Conservation (phyloP, 2,113 vertebrate species). For the Dissostichus mawsoni region DNA sequence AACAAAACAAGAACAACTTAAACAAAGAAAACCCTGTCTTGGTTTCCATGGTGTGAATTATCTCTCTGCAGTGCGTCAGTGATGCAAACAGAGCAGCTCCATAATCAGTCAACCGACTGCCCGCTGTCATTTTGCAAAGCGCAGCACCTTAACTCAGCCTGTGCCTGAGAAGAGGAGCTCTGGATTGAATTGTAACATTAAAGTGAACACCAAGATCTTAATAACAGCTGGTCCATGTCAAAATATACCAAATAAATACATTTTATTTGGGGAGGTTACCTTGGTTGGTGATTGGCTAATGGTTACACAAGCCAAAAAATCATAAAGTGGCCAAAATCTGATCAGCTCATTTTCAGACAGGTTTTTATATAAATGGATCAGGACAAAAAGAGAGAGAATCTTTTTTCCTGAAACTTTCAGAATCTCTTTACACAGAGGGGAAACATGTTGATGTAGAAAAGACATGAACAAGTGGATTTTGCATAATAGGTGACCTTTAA, state of each 20-base stretch:
- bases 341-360: too few species aligned
- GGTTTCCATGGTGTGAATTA: constrained; percentile 24
- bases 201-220: neutral
- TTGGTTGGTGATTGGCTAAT: too few species aligned
- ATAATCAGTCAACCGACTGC: constrained; percentile 23
- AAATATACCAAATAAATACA: neutral
- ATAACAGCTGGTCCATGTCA: neutral
- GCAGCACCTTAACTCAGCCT: constrained; percentile 21
- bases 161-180: neutral
- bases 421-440: too few species aligned
- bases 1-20: neutral
- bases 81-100: constrained; percentile 14
- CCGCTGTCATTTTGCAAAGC: constrained; percentile 8
- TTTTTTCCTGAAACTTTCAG: too few species aligned
- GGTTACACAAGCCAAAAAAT: too few species aligned
- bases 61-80: constrained; percentile 5
- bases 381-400: too few species aligned
- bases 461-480: too few species aligned
- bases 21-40: neutral
- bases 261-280: neutral
- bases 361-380: too few species aligned
- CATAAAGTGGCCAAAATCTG: too few species aligned
- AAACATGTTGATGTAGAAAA: too few species aligned
- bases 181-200: constrained; percentile 16
- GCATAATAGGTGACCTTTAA: too few species aligned